phyloP scores from a whole-genome alignment of 1,140 invertebrate species.

The Ptiloglossa arizonensis region DNA sequence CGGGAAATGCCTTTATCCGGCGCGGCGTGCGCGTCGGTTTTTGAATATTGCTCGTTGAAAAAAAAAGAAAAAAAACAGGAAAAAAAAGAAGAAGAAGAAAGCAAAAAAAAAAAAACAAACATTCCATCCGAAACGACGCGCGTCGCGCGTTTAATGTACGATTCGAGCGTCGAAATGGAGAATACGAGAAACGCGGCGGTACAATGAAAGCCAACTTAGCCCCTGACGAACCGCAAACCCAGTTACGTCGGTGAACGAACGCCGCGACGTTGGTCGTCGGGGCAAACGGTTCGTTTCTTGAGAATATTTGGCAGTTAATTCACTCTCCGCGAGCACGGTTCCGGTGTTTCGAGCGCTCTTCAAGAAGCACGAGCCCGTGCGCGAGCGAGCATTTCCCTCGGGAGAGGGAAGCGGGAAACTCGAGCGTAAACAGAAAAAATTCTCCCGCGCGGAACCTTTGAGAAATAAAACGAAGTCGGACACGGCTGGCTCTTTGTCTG shows the following conservation, averaged over 20 bases:
- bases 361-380: not conserved
- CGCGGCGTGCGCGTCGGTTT: constrained; percentile 21
- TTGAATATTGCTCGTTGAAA: not conserved
- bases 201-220: not conserved
- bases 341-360: not conserved
- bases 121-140: too few relatives aligned
- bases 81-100: too few relatives aligned
- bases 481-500: not conserved
- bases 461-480: not conserved
- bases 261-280: not conserved
- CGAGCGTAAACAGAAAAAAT: not conserved
- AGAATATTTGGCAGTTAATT: constrained; percentile 23
- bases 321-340: too few relatives aligned
- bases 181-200: not conserved
- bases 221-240: not conserved
- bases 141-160: too few relatives aligned
- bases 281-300: not conserved
- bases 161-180: not conserved
- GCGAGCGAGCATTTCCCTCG: not conserved
- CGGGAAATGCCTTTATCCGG: constrained; percentile 7
- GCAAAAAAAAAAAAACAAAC: too few relatives aligned
- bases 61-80: too few relatives aligned
- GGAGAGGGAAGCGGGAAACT: constrained; percentile 1
- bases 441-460: not conserved
- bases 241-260: not conserved